Percentiles rank a stretch among this genome's conserved stretches.
Conservation (phyloP, 2,888 invertebrate species). For the Erynnis tages region DNA sequence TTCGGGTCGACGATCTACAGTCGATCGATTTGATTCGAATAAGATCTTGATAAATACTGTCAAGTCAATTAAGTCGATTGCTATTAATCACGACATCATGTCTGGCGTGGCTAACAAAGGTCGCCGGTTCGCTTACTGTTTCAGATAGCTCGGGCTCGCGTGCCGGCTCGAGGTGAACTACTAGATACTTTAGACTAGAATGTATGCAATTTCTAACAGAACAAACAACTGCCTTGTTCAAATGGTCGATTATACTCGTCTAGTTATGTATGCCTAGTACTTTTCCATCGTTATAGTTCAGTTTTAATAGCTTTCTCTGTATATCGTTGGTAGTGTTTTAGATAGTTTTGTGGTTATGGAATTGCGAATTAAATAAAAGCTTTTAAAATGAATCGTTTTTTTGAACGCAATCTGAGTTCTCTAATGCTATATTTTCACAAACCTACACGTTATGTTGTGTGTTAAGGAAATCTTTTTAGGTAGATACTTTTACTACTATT, state of each 20-base stretch:
- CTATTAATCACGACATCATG: constrained; percentile 52
- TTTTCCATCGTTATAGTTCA: constrained; percentile 12
- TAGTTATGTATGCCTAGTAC: not conserved
- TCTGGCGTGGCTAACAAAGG: constrained; percentile 52
- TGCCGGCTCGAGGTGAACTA: constrained; percentile 42
- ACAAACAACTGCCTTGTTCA: constrained; percentile 19
- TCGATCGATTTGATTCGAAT: constrained; percentile 22
- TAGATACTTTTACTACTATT: no score
- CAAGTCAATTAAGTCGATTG: constrained; percentile 43
- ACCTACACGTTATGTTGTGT: no score
- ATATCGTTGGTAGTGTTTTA: not conserved
- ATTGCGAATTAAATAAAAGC: no score
- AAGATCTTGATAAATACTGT: constrained; percentile 35
- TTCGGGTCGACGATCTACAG: constrained; percentile 1
- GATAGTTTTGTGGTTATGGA: no score
- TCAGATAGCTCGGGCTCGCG: constrained; percentile 45
- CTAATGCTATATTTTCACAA: no score
- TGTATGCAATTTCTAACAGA: constrained; percentile 24
- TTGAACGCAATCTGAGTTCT: no score
- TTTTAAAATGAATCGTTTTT: no score
- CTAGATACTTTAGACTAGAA: constrained; percentile 26
- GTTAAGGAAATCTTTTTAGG: no score
- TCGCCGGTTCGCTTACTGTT: constrained; percentile 48
- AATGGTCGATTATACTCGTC: constrained; percentile 14
- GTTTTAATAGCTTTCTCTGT: constrained; percentile 13